These are phyloP conservation scores for Cettia cetti DNA, from an alignment of 2,113 vertebrate species.

Conservation along the genomic window DNA sequence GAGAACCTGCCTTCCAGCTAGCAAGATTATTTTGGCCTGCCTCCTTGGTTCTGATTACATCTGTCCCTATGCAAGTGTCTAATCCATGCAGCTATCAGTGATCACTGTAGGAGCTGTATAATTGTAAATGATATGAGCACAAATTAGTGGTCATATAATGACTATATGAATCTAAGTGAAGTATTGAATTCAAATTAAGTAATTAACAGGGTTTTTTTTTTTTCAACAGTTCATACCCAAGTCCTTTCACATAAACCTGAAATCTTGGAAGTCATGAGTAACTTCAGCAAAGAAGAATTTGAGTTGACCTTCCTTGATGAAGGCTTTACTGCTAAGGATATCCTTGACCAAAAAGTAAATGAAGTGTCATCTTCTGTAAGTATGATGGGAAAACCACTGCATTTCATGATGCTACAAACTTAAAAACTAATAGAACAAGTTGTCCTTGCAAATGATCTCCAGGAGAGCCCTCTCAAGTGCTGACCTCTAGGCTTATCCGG, in stretches of 20 bases:
- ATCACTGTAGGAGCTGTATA: not conserved
- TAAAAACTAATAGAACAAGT: not conserved
- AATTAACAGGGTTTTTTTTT: not conserved
- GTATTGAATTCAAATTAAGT: not conserved
- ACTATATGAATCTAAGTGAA: not conserved
- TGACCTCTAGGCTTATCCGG: not conserved
- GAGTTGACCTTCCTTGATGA: slow-evolving; percentile 91
- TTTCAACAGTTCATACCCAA: slow-evolving; percentile 59
- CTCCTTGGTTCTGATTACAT: slow-evolving; percentile 53
- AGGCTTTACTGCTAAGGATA: slow-evolving; percentile 92
- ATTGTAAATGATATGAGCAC: not conserved
- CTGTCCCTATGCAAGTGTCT: slow-evolving; percentile 72
- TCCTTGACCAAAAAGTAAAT: slow-evolving; percentile 94
- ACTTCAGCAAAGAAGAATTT: slow-evolving; percentile 75
- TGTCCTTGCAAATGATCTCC: not conserved
- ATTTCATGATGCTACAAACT: fast-evolving
- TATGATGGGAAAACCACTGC: not conserved
- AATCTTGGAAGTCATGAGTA: slow-evolving; percentile 75
- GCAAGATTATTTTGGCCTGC: slow-evolving; percentile 76
- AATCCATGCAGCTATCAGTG: not conserved
- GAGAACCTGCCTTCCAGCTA: slow-evolving; percentile 73
- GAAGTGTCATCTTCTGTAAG: slow-evolving; percentile 91
- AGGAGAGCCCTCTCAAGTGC: not conserved
- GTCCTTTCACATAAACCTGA: not conserved
- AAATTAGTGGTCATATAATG: not conserved